A percentile compares a stretch with the other conserved stretches of the same genome.
phyloP scores from a whole-genome alignment of 2,113 vertebrate genomes.

The Paradisaea rubra region DNA sequence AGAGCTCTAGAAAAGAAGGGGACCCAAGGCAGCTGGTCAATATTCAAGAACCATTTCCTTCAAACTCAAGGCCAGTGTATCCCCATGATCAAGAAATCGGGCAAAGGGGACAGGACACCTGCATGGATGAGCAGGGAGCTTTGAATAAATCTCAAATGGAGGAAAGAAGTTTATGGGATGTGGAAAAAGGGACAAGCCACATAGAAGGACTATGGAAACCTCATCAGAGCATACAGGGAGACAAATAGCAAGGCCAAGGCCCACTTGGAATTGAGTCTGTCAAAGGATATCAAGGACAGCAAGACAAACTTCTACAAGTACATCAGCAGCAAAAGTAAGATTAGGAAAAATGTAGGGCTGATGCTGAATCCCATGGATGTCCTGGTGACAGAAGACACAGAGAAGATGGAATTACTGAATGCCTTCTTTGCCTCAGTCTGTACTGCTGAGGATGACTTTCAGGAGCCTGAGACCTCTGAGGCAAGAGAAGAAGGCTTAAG shows the following conservation, averaged over 20 bases:
- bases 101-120: not conserved
- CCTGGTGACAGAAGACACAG: not conserved
- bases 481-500: not conserved
- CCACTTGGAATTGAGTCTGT: not conserved
- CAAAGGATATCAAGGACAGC: not conserved
- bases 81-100: not conserved
- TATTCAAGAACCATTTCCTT: not conserved
- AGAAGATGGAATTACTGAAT: not conserved
- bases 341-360: not conserved
- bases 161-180: not conserved
- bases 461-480: not conserved
- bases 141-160: not conserved
- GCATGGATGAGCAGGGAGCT: not conserved
- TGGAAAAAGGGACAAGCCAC: not conserved
- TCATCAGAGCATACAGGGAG: not conserved
- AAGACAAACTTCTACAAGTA: not conserved
- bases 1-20: not conserved
- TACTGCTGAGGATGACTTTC: not conserved
- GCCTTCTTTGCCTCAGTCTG: not conserved
- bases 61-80: not conserved
- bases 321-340: not conserved
- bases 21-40: not conserved
- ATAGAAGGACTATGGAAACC: not conserved
- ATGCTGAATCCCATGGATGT: not conserved
- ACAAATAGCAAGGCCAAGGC: not conserved